Conservation (phyloP, 2,888 invertebrate genomes). For the Eupeodes latifasciatus region DNA sequence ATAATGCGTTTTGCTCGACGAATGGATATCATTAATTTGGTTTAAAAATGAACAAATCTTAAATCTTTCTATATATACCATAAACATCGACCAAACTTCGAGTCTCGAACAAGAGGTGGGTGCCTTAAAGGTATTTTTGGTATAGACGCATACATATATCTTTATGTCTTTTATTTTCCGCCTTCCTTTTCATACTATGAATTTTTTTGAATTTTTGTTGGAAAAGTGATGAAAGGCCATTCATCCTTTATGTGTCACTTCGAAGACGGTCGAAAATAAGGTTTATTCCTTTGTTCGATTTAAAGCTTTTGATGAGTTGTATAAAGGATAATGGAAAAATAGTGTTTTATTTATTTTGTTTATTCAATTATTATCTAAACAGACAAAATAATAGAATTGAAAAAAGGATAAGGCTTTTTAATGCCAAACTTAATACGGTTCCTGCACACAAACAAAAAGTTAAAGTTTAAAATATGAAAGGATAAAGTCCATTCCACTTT, state of each 20-base stretch:
- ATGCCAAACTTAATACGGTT: too few species aligned
- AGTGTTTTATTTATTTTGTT: not conserved
- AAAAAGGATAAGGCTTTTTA: too few species aligned
- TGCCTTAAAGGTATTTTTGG: not conserved
- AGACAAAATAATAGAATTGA: too few species aligned
- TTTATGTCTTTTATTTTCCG: not conserved
- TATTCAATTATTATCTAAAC: not conserved
- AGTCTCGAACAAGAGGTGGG: not conserved
- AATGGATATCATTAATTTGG: conserved; percentile 33
- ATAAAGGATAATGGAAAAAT: not conserved
- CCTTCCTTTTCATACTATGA: not conserved
- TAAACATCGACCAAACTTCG: too few species aligned
- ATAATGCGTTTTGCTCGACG: conserved; percentile 19
- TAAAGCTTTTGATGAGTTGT: not conserved
- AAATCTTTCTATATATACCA: conserved; percentile 2
- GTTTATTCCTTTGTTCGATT: conserved; percentile 15
- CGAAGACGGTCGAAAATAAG: conserved; percentile 1
- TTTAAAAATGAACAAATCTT: conserved; percentile 39
- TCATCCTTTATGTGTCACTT: conserved; percentile 24
- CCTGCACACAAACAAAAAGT: too few species aligned
- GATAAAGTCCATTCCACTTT: too few species aligned
- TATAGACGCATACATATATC: not conserved
- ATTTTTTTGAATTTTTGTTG: conserved; percentile 14
- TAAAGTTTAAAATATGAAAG: too few species aligned
- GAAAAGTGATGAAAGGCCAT: conserved; percentile 16